phyloP scores from a whole-genome alignment of 1,140 invertebrate species.

The Drosophila pseudoobscura region DNA sequence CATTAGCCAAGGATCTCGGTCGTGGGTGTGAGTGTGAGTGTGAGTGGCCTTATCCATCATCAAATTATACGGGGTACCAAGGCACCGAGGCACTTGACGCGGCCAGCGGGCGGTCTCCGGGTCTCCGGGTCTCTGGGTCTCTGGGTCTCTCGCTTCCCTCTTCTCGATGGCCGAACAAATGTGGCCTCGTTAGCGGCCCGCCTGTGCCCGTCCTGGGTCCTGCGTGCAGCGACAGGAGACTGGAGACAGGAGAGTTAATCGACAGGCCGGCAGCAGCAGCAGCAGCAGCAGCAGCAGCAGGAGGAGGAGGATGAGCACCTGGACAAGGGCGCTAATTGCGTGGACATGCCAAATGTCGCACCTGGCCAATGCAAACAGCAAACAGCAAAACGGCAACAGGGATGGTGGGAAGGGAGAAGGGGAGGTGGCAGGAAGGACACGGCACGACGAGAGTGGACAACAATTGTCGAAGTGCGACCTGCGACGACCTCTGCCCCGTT shows the following conservation, averaged over 20 bases:
- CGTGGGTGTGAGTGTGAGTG: neutral
- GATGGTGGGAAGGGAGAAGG: neutral
- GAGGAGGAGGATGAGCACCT: neutral
- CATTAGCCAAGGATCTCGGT: no score
- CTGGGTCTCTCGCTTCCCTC: neutral
- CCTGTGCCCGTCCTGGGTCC: neutral
- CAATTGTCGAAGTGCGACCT: no score
- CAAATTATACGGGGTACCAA: constrained; percentile 54
- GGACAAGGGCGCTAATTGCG: constrained; percentile 69
- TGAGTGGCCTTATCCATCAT: constrained; percentile 42
- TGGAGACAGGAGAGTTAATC: constrained; percentile 63
- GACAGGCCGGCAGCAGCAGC: constrained; percentile 12
- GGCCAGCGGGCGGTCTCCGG: neutral
- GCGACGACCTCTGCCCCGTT: neutral
- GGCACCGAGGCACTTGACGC: constrained; percentile 34
- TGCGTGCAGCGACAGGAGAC: constrained; percentile 34
- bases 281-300: no score
- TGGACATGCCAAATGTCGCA: constrained; percentile 77
- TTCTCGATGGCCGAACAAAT: constrained; percentile 37
- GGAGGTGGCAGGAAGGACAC: neutral
- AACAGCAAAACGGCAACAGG: constrained; percentile 37
- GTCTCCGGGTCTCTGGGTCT: neutral
- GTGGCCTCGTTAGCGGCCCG: constrained; percentile 43
- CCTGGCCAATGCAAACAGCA: constrained; percentile 53
- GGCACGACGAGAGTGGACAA: constrained; percentile 1